Base-by-base conservation (phyloP, 1,140 invertebrate genomes). In the Drosophila sp. region DNA sequence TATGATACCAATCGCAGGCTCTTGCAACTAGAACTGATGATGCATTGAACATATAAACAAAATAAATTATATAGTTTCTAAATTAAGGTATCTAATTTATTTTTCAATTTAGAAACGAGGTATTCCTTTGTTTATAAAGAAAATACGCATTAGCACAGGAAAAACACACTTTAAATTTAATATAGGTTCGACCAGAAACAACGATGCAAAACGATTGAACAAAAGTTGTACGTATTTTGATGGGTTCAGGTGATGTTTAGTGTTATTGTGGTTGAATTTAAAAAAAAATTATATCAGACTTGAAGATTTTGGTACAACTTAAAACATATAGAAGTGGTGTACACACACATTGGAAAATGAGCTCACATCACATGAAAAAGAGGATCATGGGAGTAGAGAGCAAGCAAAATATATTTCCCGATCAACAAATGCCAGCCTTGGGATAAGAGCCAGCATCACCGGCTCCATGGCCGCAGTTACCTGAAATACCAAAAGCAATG, bases 21-120 rank as follows among this genome's bases (percentile, higher is more conserved):
- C 23, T 96, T 99, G 47, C 98, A 99, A 92, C 96, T 98, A 93
- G 98, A 99, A 93, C 97, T 98, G 56, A 93, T 98, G 17, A 98
- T 99, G 96, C 96, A 98, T 93, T 98, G 93, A 95, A 68, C 78
- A 40, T n/a, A 23, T 44, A 64, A 64, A 56, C 10, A 1, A 57
- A 40, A 38, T 38, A 38, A 38, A 38, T 38, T 38, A 38, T 11
- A 38, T 35, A 35, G 33, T 35, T 35, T 35, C 4, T 35, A 35
- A 35, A 17, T 17, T 17, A 38, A 38, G 0, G 8, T 11, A 10
- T 17, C 17, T 17, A 17, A 29, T 8, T 11, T 3, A 38, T 8
- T 35, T 2, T 17, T 17, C 17, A 17, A 17, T 17, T 17, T 17
- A 17, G 17, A 17, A 17, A 17, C 17, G 17, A 17, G 17, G 17